Evolutionary conservation across 2,888 invertebrate species (phyloP).

Genomic region (Torymus auratus): DNA sequence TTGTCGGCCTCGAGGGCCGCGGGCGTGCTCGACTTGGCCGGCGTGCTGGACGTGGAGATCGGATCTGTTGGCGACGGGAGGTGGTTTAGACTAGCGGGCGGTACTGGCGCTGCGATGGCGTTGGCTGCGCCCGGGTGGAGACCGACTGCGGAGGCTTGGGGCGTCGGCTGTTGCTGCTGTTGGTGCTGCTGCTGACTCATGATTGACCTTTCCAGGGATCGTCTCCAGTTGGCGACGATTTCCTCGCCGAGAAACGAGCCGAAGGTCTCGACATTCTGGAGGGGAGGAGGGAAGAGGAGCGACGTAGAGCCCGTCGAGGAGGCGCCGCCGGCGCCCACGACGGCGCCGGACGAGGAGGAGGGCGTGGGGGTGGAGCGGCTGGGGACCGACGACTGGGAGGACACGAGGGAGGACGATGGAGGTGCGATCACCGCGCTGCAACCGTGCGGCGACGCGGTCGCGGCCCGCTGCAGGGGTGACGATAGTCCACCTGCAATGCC

Average conservation of each 20-base stretch:
- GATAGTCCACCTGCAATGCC: conserved; percentile 77
- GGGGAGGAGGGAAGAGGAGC: conserved; percentile 79
- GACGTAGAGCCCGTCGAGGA: conserved; percentile 74
- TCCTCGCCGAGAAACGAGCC: conserved; percentile 89
- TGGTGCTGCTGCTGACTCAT: conserved; percentile 73
- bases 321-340: conserved; percentile 63
- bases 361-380: conserved; percentile 75
- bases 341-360: conserved; percentile 62
- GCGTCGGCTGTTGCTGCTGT: conserved; percentile 67
- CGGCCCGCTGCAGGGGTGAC: conserved; percentile 77
- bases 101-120: conserved; percentile 75
- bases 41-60: conserved; percentile 71
- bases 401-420: conserved; percentile 61
- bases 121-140: conserved; percentile 63
- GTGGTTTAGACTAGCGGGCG: conserved; percentile 78
- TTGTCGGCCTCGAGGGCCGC: conserved; percentile 72
- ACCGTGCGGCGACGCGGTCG: conserved; percentile 76
- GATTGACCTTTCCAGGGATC: conserved; percentile 81
- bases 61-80: conserved; percentile 78
- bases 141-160: conserved; percentile 66
- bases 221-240: conserved; percentile 88
- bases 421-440: conserved; percentile 63
- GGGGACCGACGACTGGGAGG: conserved; percentile 72
- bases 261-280: conserved; percentile 84
- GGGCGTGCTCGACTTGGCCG: conserved; percentile 73